phyloP scores from a whole-genome alignment of 1,140 invertebrate genomes.

The Triops longicaudatus region DNA sequence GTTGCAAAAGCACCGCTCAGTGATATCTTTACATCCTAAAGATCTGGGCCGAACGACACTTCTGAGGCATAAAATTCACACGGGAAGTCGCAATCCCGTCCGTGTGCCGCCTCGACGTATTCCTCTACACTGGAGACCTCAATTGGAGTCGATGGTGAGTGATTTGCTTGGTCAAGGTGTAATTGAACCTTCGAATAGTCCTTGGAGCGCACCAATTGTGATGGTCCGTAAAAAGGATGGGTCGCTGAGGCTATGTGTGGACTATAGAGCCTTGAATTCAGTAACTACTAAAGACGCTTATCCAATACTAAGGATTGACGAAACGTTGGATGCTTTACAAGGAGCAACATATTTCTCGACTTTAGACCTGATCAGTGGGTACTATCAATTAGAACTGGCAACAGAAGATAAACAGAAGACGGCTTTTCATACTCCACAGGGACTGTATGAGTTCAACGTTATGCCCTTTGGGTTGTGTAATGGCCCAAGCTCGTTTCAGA shows the following conservation, averaged over 20 bases:
- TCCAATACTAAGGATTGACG: too few relatives aligned
- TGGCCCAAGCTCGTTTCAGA: conserved; percentile 32
- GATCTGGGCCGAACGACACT: too few relatives aligned
- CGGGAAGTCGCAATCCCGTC: too few relatives aligned
- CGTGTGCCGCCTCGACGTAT: too few relatives aligned
- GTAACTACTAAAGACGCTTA: conserved; percentile 39
- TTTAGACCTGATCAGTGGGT: conserved; percentile 45
- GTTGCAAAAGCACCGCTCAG: too few relatives aligned
- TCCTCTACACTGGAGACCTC: too few relatives aligned
- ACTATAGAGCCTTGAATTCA: conserved; percentile 43
- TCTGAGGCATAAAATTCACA: too few relatives aligned
- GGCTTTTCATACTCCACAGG: too few relatives aligned
- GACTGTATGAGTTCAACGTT: too few relatives aligned
- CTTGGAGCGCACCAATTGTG: conserved; percentile 44
- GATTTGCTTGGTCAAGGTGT: conserved; percentile 40
- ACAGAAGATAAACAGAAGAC: too few relatives aligned
- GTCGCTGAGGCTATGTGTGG: conserved; percentile 42
- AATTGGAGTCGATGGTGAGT: too few relatives aligned
- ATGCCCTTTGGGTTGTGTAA: conserved; percentile 36
- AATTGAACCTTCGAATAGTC: conserved; percentile 39
- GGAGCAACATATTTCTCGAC: conserved; percentile 40
- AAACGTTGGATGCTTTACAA: conserved; percentile 39
- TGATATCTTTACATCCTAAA: too few relatives aligned
- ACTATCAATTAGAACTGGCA: conserved; percentile 46
- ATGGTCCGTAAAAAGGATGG: conserved; percentile 46